Evolutionary conservation across 2,113 vertebrate species (phyloP).

Genomic region (Gasterosteus nipponicus): DNA sequence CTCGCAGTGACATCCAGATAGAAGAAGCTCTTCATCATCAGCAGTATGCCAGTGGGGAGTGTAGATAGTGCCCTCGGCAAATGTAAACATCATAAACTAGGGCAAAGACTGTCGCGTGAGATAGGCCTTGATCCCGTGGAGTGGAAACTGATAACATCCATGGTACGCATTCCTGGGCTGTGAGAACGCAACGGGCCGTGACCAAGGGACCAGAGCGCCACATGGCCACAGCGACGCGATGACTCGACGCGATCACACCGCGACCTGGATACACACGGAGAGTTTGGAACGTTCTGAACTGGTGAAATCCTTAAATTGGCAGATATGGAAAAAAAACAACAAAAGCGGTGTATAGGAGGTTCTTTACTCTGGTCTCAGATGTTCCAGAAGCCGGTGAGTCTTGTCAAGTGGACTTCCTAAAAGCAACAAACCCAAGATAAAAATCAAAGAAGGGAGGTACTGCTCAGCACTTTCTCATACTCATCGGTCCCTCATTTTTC

Average conservation of each 20-base stretch:
- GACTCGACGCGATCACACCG: conserved; percentile 1
- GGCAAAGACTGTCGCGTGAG: conserved; percentile 55
- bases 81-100: conserved; percentile 58
- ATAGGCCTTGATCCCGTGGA: conserved; percentile 72
- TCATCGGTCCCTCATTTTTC: background rate
- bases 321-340: background rate
- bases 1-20: conserved; percentile 24
- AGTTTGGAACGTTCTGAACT: background rate
- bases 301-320: background rate
- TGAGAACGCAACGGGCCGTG: conserved; percentile 65
- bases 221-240: background rate
- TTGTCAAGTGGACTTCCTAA: background rate
- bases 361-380: background rate
- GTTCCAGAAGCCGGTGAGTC: background rate
- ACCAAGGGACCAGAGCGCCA: conserved; percentile 69
- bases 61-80: conserved; percentile 51
- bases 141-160: conserved; percentile 75
- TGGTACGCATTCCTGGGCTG: conserved; percentile 71
- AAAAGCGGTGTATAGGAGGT: too few relatives aligned
- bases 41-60: background rate
- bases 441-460: background rate
- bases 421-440: background rate
- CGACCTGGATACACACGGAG: background rate
- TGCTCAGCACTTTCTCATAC: background rate
- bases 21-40: background rate